Conservation (phyloP, 2,797 vertebrate genomes). For the Sebastes matsubarae region DNA sequence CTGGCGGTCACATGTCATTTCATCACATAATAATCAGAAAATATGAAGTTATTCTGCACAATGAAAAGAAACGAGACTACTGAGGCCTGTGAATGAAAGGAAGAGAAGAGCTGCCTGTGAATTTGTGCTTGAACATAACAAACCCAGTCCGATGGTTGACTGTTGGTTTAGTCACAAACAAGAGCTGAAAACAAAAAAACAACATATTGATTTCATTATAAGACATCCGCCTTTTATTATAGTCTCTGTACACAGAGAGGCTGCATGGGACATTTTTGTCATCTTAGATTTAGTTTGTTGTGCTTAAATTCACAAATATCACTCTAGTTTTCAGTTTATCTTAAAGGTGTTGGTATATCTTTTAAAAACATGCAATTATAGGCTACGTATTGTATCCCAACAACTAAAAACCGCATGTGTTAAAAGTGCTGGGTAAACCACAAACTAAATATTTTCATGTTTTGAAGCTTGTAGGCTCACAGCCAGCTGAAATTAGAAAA, state of each 20-base stretch:
- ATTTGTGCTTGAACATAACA: slow-evolving; percentile 46
- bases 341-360: background rate
- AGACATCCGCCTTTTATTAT: background rate
- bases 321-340: background rate
- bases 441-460: background rate
- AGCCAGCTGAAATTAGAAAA: background rate
- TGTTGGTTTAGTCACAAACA: slow-evolving; percentile 18
- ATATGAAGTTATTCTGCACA: background rate
- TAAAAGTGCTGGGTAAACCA: background rate
- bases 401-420: background rate
- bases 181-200: slow-evolving; percentile 16
- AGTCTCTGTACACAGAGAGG: background rate
- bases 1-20: background rate
- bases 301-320: background rate
- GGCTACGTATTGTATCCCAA: background rate
- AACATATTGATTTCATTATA: slow-evolving; percentile 31
- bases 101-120: slow-evolving; percentile 23
- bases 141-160: background rate
- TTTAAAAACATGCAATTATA: background rate
- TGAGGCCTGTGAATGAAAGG: slow-evolving; percentile 3
- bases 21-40: background rate
- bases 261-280: background rate
- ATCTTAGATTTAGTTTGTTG: background rate
- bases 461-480: background rate
- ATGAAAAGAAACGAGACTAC: background rate